phyloP scores from a whole-genome alignment of 53 echinoderm and acorn worm genomes.

The Crossaster papposus region DNA sequence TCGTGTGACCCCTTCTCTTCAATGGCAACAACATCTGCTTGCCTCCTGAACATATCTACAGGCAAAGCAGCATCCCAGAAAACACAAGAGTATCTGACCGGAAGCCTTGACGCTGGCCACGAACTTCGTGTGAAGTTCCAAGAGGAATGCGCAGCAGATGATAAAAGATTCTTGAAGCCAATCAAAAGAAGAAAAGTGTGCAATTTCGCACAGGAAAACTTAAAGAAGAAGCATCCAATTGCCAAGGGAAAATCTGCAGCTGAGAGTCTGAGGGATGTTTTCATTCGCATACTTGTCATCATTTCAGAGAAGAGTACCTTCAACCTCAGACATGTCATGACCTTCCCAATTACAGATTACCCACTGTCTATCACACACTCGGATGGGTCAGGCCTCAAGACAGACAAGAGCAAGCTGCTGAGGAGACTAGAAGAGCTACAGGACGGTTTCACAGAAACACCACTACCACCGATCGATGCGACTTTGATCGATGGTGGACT shows the following conservation, averaged over 20 bases:
- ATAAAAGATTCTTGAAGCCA: conserved; percentile 35
- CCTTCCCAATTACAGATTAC: conserved; percentile 59
- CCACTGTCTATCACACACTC: conserved; percentile 49
- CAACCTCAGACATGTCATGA: conserved; percentile 52
- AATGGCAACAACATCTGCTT: conserved; percentile 20
- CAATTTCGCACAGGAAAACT: conserved; percentile 51
- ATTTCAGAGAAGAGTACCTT: conserved; percentile 53
- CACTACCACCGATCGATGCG: conserved; percentile 29
- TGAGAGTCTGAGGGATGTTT: conserved; percentile 48
- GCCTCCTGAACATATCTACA: conserved; percentile 65
- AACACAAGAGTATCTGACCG: conserved; percentile 43
- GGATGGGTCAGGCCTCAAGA: conserved; percentile 44
- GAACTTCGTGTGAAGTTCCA: conserved; percentile 17
- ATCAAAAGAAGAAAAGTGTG: conserved; percentile 22
- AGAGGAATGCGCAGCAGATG: conserved; percentile 32
- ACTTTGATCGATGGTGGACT: conserved; percentile 74
- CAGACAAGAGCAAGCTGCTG: conserved; percentile 54
- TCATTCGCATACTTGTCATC: conserved; percentile 28
- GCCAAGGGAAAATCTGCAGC: conserved; percentile 61
- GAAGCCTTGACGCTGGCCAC: conserved; percentile 1
- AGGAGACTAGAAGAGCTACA: conserved; percentile 48
- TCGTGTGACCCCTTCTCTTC: conserved; percentile 62
- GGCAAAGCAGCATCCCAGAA: conserved; percentile 43
- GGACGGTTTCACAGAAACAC: conserved; percentile 59
- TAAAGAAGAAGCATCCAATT: conserved; percentile 18